A percentile compares a stretch with the other conserved stretches of the same genome.
Conservation (phyloP, 2,888 invertebrate species). For the Oxystoma pomonae region DNA sequence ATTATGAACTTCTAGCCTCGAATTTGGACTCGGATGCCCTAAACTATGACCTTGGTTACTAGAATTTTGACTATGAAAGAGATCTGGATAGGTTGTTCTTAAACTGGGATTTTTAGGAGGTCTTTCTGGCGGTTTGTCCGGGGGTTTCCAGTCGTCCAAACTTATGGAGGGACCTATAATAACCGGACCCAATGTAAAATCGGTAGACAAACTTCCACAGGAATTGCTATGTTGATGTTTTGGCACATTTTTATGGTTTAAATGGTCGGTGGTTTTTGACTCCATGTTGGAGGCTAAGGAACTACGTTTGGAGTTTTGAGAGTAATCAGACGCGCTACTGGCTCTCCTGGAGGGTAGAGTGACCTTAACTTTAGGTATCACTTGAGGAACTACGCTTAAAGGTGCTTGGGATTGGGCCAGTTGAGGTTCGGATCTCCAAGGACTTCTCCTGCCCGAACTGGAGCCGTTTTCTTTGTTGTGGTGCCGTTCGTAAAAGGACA, state of each 20-base stretch:
- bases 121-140: constrained; percentile 68
- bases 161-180: constrained; percentile 61
- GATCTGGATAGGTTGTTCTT: constrained; percentile 48
- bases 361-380: constrained; percentile 48
- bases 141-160: constrained; percentile 64
- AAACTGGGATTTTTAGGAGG: constrained; percentile 75
- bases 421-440: constrained; percentile 59
- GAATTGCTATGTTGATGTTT: constrained; percentile 58
- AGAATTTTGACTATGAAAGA: constrained; percentile 36
- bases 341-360: constrained; percentile 55
- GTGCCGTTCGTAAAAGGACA: constrained; percentile 77
- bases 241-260: constrained; percentile 36
- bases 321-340: constrained; percentile 66
- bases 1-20: background rate
- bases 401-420: constrained; percentile 44
- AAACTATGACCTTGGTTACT: too few relatives aligned
- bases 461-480: constrained; percentile 44
- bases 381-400: constrained; percentile 30
- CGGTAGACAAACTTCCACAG: constrained; percentile 56
- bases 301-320: constrained; percentile 47
- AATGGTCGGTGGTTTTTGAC: constrained; percentile 37
- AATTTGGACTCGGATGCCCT: background rate
- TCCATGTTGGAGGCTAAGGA: constrained; percentile 41
- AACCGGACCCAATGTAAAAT: constrained; percentile 55
- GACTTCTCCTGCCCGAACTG: constrained; percentile 29